Base-by-base conservation (phyloP, 2,113 vertebrate species). In the Caranx ignobilis region DNA sequence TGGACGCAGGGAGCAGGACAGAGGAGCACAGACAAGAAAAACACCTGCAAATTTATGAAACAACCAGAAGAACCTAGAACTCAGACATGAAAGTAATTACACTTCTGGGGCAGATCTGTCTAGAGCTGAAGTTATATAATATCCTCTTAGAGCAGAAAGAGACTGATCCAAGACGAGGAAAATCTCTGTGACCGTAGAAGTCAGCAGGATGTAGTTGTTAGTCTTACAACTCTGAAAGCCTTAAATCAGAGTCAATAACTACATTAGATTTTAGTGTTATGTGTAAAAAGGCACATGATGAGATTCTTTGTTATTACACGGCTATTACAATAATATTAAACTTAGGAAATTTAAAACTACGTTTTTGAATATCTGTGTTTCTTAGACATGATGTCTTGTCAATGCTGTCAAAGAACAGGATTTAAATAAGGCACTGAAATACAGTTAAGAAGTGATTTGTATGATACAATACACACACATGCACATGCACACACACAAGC, bases 91-190 rank as follows among this genome's bases (percentile, higher is more conserved):
- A 60, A 57, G 60, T 41, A 35, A 70, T 68, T 55, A 54, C 55
- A 26, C n/a, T 55, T 50, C 19, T 62, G 31, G 37, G 26, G 26
- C 45, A 55, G 55, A 76, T 84, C 62, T 68, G 32, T 79, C 63
- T 48, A 37, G 47, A 62, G 65, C 60, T 12, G 3, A 35, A 32
- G 57, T 80, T 88, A 75, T n/a, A 60, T 54, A 86, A 88, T 54
- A 67, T 12, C 13, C 34, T 77, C 63, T 62, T 37, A 54, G 56
- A 61, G 57, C 2, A 1, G 45, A 54, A 52, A 45, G 41, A 26
- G 68, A 43, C 45, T 6, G 45, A 47, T 70, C 68, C 77, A 71
- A 71, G 48, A 76, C 65, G 48, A 76, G 62, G 61, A 82, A 82
- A 77, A 77, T 83, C 73, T 70, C 43, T 66, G 35, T 71, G 60